phyloP scores from a whole-genome alignment of 1,140 invertebrate species.

The Pseudomyrmex sp. region DNA sequence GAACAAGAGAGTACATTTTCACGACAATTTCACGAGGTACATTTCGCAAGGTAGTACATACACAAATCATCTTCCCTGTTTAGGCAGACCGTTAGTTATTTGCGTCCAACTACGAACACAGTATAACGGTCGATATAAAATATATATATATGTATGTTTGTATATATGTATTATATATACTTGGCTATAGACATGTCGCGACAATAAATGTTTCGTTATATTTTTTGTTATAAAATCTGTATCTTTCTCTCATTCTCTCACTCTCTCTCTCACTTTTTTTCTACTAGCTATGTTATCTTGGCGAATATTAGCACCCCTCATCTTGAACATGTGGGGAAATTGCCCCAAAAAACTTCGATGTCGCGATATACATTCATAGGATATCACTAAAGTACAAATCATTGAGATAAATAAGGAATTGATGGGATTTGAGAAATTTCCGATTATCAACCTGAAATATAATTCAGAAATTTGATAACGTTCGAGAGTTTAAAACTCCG shows the following conservation, averaged over 20 bases:
- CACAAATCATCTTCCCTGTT: slow-evolving; percentile 47
- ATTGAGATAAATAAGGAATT: not conserved
- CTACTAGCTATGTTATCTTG: slow-evolving; percentile 70
- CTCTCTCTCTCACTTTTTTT: slow-evolving; percentile 14
- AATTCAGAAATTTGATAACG: no score
- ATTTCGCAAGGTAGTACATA: slow-evolving; percentile 62
- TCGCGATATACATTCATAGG: slow-evolving; percentile 62
- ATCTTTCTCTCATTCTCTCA: not conserved
- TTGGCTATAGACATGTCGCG: slow-evolving; percentile 70
- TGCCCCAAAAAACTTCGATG: slow-evolving; percentile 65
- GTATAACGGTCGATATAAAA: slow-evolving; percentile 71
- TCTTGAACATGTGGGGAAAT: slow-evolving; percentile 63
- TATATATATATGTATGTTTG: slow-evolving; percentile 65
- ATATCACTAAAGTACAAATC: slow-evolving; percentile 37
- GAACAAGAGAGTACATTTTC: slow-evolving; percentile 69
- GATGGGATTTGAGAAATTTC: not conserved
- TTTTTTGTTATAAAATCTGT: slow-evolving; percentile 75
- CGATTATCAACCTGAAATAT: not conserved
- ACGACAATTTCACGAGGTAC: slow-evolving; percentile 72
- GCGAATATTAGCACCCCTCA: slow-evolving; percentile 74
- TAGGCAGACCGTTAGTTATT: slow-evolving; percentile 37
- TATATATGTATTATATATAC: slow-evolving; percentile 36
- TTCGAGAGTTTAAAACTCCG: not conserved
- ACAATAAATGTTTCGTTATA: slow-evolving; percentile 73
- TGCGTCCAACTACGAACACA: slow-evolving; percentile 49